A percentile compares a stretch with the other conserved stretches of the same genome.
Evolutionary conservation across 2,797 vertebrate genomes (phyloP).

Genomic region (Borostomias antarcticus): DNA sequence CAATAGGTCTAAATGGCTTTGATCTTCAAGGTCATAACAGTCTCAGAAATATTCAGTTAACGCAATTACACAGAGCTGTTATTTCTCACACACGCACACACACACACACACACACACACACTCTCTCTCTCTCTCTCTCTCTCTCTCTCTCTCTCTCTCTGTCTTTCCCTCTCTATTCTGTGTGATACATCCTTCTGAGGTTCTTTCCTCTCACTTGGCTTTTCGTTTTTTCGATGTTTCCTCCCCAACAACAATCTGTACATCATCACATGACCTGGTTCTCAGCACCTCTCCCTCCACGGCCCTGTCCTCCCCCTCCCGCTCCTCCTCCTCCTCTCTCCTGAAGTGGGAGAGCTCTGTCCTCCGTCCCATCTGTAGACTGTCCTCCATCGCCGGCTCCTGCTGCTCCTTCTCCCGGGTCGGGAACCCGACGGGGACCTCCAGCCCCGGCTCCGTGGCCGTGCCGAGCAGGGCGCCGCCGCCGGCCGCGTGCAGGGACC

Average conservation of each 20-base stretch:
- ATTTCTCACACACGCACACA: neutral
- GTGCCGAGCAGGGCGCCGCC: constrained; percentile 77
- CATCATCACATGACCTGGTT: constrained; percentile 22
- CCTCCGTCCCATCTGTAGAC: constrained; percentile 49
- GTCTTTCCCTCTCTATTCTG: neutral
- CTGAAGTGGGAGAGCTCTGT: neutral
- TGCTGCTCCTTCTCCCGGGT: constrained; percentile 61
- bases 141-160: neutral
- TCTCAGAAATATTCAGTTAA: neutral
- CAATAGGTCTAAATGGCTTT: neutral
- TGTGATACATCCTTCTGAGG: neutral
- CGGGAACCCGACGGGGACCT: constrained; percentile 71
- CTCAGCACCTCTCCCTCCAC: constrained; percentile 61
- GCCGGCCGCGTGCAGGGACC: constrained; percentile 72
- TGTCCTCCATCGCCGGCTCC: constrained; percentile 68
- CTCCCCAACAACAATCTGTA: constrained; percentile 38
- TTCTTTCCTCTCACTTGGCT: constrained; percentile 35
- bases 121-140: neutral
- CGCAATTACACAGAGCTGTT: neutral
- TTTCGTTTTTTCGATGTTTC: constrained; percentile 53
- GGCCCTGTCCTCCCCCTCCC: constrained; percentile 44
- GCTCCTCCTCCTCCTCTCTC: constrained; percentile 67
- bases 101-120: neutral
- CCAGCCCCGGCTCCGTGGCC: constrained; percentile 72
- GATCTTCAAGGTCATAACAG: neutral